Conservation (phyloP, 2,888 invertebrate species). For the Lithodes maja region DNA sequence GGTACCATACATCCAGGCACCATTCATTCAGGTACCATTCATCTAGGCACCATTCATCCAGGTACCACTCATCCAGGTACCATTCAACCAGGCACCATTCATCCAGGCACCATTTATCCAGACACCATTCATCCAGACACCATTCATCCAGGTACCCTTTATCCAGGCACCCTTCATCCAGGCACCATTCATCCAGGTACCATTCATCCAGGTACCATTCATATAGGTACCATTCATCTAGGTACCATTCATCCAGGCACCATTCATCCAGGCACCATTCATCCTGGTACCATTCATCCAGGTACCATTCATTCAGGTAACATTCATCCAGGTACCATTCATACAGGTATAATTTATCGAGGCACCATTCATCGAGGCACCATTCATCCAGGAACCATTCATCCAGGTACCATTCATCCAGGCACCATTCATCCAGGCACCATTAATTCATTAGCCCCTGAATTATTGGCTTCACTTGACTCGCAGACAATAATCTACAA, state of each 20-base stretch:
- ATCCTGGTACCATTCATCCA: not conserved
- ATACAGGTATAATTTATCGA: not conserved
- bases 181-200: not conserved
- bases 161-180: not conserved
- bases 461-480: too few species aligned
- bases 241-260: not conserved
- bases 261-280: not conserved
- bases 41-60: not conserved
- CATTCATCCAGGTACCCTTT: not conserved
- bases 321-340: not conserved
- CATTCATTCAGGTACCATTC: not conserved
- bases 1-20: not conserved
- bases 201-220: not conserved
- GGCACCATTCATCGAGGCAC: not conserved
- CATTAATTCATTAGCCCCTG: too few species aligned
- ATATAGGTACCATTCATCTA: not conserved
- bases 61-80: not conserved
- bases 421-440: not conserved
- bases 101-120: not conserved
- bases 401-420: not conserved
- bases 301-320: not conserved
- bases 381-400: not conserved
- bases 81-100: not conserved
- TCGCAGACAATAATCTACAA: too few species aligned
- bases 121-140: not conserved